Evolutionary conservation across 2,888 invertebrate genomes (phyloP), one percentile per base, ranked within the genome.

Genomic region (Oligia fasciuncula): DNA sequence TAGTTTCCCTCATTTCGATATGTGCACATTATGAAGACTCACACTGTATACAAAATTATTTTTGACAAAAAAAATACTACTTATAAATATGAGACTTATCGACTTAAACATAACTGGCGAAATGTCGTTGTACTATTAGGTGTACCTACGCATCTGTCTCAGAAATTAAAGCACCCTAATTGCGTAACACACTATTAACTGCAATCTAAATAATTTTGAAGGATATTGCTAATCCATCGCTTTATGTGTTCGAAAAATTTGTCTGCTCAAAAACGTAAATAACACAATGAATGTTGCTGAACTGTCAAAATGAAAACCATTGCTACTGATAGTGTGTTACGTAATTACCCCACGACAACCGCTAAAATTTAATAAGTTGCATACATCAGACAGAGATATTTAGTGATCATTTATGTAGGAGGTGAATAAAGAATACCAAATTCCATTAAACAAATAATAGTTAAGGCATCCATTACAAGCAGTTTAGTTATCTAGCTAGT

Each of bases 401-500:
- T 23, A 57, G 57, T 57, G 23, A 57, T 57, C 2, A 29, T 29
- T 29, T 29, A 29, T 29, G 57, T 23, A 57, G 57, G 4, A 23
- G 57, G 11, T 13, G 11, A 60, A n/a, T n/a, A 60, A n/a, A 60
- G n/a, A n/a, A 11, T n/a, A n/a, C n/a, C 23, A 60, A n/a, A 43
- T 43, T 72, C 63, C n/a, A 77, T 67, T 84, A 74, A 78, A 85
- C 51, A 77, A 78, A 81, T 72, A 72, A 63, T 81, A 19, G 72
- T 70, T 67, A 51, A 74, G 83, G 83, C 79, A 86, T 86, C 79
- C 85, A 86, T 86, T 86, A 79, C 86, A 85, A 88, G 66, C 66
- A 80, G 83, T 85, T 86, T 79, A 81, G 62, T 82, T 87, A 86
- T 84, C 79, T 84, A 73, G 74, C 75, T 68, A 29, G 74, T 79